These are phyloP conservation scores for Pipistrellus pygmaeus DNA, from an alignment of 2,797 vertebrate genomes.

Conservation along the genomic window DNA sequence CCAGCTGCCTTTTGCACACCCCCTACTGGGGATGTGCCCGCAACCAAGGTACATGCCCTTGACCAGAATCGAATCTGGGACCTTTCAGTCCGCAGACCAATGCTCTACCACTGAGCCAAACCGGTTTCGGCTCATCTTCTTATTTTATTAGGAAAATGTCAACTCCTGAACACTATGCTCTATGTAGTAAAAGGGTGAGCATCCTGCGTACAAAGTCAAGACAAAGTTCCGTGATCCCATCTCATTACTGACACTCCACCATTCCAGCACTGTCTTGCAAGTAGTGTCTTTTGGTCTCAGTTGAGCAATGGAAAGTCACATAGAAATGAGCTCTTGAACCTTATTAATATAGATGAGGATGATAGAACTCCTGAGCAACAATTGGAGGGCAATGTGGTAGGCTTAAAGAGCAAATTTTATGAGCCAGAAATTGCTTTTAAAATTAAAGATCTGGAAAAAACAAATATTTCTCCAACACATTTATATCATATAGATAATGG, in stretches of 20 bases:
- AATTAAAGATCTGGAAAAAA: conserved; percentile 37
- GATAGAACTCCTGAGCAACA: conserved; percentile 8
- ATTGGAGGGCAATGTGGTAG: not conserved
- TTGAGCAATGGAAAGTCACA: conserved; percentile 56
- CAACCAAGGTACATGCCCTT: too few relatives aligned
- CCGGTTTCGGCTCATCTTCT: not conserved
- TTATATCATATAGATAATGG: not conserved
- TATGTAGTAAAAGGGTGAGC: accelerated
- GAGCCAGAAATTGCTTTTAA: conserved; percentile 40
- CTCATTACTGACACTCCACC: not conserved
- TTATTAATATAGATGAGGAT: conserved; percentile 53
- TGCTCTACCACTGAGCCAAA: too few relatives aligned
- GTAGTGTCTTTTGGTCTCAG: conserved; percentile 19
- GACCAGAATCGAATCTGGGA: too few relatives aligned
- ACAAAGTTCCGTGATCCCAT: accelerated
- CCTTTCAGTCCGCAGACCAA: too few relatives aligned
- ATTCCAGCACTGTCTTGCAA: not conserved
- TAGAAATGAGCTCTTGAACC: not conserved
- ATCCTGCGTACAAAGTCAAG: not conserved
- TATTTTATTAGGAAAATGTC: not conserved
- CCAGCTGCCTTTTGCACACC: too few relatives aligned
- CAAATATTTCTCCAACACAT: conserved; percentile 33
- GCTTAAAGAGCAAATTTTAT: conserved; percentile 54
- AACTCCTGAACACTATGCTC: not conserved
- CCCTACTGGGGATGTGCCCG: too few relatives aligned